Percentiles rank a stretch among this genome's conserved stretches.
phyloP scores from a whole-genome alignment of 1,140 invertebrate species.

The Pteromalus puparum region DNA sequence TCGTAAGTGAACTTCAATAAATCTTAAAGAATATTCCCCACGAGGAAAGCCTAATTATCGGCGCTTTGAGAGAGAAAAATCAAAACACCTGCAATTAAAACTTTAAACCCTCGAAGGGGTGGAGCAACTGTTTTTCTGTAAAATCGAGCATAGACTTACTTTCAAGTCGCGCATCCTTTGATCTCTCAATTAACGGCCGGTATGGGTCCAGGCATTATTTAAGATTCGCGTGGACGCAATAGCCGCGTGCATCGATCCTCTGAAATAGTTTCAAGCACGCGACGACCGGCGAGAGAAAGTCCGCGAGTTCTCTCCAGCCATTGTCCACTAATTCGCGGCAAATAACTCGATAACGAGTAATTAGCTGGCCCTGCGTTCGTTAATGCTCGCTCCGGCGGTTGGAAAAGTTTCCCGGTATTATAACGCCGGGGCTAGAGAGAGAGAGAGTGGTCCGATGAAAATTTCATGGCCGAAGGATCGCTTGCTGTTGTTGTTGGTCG shows the following conservation, averaged over 20 bases:
- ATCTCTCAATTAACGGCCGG: conserved; percentile 42
- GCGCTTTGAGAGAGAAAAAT: neutral
- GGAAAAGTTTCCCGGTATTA: conserved; percentile 34
- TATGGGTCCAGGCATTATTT: conserved; percentile 20
- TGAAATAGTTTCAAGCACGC: conserved; percentile 43
- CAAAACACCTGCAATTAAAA: conserved; percentile 18
- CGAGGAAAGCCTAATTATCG: neutral
- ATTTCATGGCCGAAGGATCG: conserved; percentile 6
- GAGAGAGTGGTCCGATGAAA: conserved; percentile 37
- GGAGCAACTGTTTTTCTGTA: neutral
- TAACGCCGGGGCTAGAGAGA: conserved; percentile 32
- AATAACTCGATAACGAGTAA: conserved; percentile 51
- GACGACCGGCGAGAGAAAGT: conserved; percentile 11
- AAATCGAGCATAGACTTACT: neutral
- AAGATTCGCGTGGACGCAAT: conserved; percentile 39
- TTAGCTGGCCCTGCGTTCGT: conserved; percentile 37
- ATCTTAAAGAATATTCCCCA: neutral
- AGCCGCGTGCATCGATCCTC: conserved; percentile 26
- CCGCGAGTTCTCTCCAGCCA: neutral
- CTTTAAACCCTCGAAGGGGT: neutral
- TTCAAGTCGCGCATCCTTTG: conserved; percentile 13
- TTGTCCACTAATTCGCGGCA: conserved; percentile 46
- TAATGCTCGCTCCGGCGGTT: conserved; percentile 3
- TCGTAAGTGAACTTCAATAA: neutral
- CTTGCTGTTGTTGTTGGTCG: neutral